These are phyloP conservation scores for Melanostoma scalare DNA, from an alignment of 2,888 invertebrate species.

Conservation along the genomic window DNA sequence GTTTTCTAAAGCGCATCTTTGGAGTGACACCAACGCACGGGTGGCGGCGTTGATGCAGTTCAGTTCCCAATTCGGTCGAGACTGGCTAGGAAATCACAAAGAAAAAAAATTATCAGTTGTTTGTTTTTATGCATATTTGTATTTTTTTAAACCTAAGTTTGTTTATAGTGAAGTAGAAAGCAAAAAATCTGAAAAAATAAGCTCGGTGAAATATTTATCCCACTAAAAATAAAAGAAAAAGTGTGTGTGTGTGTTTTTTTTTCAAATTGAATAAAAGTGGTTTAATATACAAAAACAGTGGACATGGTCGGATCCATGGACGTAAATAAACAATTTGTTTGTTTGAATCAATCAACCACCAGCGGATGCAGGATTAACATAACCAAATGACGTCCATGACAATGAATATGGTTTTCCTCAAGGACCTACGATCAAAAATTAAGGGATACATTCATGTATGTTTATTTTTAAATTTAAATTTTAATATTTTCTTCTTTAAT, in stretches of 20 bases:
- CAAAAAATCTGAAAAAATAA: slow-evolving; percentile 28
- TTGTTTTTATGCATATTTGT: slow-evolving; percentile 7
- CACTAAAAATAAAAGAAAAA: slow-evolving; percentile 14
- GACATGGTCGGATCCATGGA: slow-evolving; percentile 54
- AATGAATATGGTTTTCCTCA: slow-evolving; percentile 82
- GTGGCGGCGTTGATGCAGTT: slow-evolving; percentile 21
- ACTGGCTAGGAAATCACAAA: slow-evolving; percentile 21
- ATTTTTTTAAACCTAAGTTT: slow-evolving; percentile 3
- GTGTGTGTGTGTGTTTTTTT: slow-evolving; percentile 5
- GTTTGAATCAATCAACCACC: slow-evolving; percentile 24
- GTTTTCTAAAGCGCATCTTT: slow-evolving; percentile 26
- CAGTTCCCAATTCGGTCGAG: slow-evolving; percentile 66
- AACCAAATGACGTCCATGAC: slow-evolving; percentile 79
- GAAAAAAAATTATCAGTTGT: slow-evolving; percentile 17
- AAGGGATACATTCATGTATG: slow-evolving; percentile 82
- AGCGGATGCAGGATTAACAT: slow-evolving; percentile 47
- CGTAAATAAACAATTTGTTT: slow-evolving; percentile 37
- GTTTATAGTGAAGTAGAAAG: slow-evolving; percentile 37
- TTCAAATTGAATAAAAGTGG: slow-evolving; percentile 14
- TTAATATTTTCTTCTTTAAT: slow-evolving; percentile 41
- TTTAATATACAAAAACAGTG: slow-evolving; percentile 12
- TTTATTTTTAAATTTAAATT: slow-evolving; percentile 64
- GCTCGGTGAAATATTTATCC: background rate
- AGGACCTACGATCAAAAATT: slow-evolving; percentile 81
- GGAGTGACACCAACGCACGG: slow-evolving; percentile 53